phyloP scores from a whole-genome alignment of 2,888 invertebrate species.

The Agrochola circellaris region DNA sequence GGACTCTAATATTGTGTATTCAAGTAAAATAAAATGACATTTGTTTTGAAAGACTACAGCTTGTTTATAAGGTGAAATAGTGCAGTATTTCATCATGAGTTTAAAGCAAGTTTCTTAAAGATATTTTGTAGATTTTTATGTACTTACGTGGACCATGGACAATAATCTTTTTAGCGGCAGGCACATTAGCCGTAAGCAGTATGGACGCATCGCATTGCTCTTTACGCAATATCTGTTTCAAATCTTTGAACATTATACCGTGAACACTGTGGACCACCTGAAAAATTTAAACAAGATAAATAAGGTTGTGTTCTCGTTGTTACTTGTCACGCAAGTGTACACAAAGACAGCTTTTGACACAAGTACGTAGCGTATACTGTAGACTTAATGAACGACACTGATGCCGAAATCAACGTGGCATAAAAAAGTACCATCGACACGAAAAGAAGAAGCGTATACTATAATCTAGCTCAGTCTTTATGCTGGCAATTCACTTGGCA shows the following conservation, averaged over 20 bases:
- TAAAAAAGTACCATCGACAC: too few species aligned
- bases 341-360: too few species aligned
- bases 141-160: conserved; percentile 95
- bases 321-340: too few species aligned
- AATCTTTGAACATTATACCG: conserved; percentile 99
- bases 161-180: conserved; percentile 99
- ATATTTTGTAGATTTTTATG: not conserved
- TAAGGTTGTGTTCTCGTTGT: too few species aligned
- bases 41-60: not conserved
- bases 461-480: too few species aligned
- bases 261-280: conserved; percentile 99
- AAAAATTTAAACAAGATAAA: conserved; percentile 57
- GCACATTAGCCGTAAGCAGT: conserved; percentile 99
- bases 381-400: too few species aligned
- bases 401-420: too few species aligned
- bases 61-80: not conserved
- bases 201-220: conserved; percentile 99
- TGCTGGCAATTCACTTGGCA: too few species aligned
- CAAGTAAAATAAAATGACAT: not conserved
- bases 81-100: too few species aligned
- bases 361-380: too few species aligned
- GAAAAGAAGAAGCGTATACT: too few species aligned
- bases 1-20: not conserved
- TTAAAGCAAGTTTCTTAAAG: not conserved
- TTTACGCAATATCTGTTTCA: conserved; percentile 99